These are phyloP conservation scores for Tychaedon coryphoeus DNA, from an alignment of 2,113 vertebrate genomes.

Conservation along the genomic window DNA sequence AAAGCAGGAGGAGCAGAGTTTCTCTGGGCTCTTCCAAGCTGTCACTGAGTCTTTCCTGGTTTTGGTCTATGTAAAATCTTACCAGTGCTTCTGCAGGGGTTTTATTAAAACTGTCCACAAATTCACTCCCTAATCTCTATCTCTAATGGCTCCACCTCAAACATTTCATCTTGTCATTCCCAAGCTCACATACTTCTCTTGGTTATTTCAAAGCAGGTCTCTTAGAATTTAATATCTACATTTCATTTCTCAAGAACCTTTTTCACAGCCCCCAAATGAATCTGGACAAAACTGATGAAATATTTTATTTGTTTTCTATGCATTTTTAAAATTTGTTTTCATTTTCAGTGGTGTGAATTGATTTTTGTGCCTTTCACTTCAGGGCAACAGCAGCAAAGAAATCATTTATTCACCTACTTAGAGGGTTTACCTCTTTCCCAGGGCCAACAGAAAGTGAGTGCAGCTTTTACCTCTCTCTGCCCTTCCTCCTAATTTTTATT, in stretches of 20 bases:
- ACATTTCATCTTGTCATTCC: background rate
- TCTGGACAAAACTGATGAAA: background rate
- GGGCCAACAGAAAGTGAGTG: background rate
- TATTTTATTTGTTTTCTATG: background rate
- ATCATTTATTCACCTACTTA: background rate
- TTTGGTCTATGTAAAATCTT: background rate
- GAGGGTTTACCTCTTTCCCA: background rate
- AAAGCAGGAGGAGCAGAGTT: conserved; percentile 3
- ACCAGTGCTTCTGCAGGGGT: background rate
- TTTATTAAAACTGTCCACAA: background rate
- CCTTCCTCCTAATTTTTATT: conserved; percentile 4
- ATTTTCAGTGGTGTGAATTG: background rate
- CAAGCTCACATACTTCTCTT: background rate
- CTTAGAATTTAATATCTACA: background rate
- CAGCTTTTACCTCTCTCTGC: background rate
- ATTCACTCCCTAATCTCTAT: background rate
- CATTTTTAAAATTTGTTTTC: background rate
- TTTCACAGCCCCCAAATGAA: background rate
- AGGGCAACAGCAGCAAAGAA: background rate
- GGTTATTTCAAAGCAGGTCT: background rate
- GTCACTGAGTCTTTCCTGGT: background rate
- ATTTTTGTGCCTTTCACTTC: background rate
- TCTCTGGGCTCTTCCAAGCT: background rate
- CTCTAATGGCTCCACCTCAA: background rate
- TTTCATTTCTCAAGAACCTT: background rate